Conservation (phyloP, 2,797 vertebrate genomes). For the Amazonetta brasiliensis region DNA sequence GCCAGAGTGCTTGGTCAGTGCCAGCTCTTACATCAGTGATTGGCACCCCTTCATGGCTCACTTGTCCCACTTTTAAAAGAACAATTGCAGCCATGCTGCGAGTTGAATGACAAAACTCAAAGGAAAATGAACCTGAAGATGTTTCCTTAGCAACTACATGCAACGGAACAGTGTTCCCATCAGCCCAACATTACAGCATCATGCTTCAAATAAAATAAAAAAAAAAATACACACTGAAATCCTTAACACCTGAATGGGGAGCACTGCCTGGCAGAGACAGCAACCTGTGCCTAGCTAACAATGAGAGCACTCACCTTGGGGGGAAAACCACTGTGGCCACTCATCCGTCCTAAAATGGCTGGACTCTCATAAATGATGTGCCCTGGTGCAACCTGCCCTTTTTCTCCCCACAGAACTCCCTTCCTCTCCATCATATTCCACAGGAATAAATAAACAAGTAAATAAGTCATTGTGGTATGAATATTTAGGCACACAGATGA, state of each 20-base stretch:
- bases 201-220: background rate
- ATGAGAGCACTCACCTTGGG: background rate
- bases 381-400: background rate
- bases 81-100: background rate
- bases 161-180: conserved; percentile 15
- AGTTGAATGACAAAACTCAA: conserved; percentile 52
- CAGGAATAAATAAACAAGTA: background rate
- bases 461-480: background rate
- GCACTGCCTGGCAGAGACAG: background rate
- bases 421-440: background rate
- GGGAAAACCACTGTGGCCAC: background rate
- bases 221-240: background rate
- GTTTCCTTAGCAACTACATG: conserved; percentile 52
- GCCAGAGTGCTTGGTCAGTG: conserved; percentile 36
- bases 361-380: background rate
- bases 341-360: background rate
- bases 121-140: conserved; percentile 50
- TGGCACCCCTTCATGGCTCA: conserved; percentile 48
- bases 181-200: background rate
- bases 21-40: conserved; percentile 62
- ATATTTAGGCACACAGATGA: background rate
- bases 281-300: background rate
- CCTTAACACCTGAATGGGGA: background rate
- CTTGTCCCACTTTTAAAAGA: background rate
- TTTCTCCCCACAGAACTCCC: background rate